Base-by-base conservation (phyloP, 1,140 invertebrate species). In the Drosophila sp. region DNA sequence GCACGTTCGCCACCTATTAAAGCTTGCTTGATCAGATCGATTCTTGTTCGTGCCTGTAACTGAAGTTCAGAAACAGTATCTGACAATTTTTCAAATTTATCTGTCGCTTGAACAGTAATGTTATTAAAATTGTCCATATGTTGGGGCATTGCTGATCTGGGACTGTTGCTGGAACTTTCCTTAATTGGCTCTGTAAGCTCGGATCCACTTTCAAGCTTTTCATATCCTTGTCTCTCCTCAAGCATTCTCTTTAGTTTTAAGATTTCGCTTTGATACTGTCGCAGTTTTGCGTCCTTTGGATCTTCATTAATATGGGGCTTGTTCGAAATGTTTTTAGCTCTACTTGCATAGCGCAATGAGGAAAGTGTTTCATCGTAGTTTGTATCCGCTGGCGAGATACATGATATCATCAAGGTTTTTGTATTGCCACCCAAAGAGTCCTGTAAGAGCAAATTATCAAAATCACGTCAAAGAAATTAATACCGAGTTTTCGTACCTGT, bases 341-440 rank as follows among this genome's bases (percentile, higher is more conserved):
- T 93, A 76, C 97, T 97, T 0, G 98, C 98, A 91, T 96, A 97
- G 65, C 97, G 93, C 4, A 99, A 91, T 0, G 98, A 99, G 10
- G 96, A 97, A 6, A 98, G 90, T 0, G 98, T 97, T 92, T 99
- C 98, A 73, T 98, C 97, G 71, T 96, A 97, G 90, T 98, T 98
- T 78, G 96, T 95, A 81, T 96, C 95, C 6, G 97, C 96, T 1
- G 98, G 97, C 41, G 97, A 97, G 0, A 99, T 93, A 87, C 98
- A 98, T 0, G 97, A 98, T 32, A 99, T 96, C 98, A 99, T 99
- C 30, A 98, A 91, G 0, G 98, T 99, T 90, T 97, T 97, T 0
- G 98, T 98, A 91, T 99, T 99, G 0, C 98, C 98, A 5, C 98
- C 98, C 0, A 99, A 92, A n/a, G 97, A 98, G 91, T 98, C 97